Evolutionary conservation across 2,113 vertebrate species (phyloP), one percentile per base, ranked within the genome.

Genomic region (Sinocyclocheilus anophthalmus): DNA sequence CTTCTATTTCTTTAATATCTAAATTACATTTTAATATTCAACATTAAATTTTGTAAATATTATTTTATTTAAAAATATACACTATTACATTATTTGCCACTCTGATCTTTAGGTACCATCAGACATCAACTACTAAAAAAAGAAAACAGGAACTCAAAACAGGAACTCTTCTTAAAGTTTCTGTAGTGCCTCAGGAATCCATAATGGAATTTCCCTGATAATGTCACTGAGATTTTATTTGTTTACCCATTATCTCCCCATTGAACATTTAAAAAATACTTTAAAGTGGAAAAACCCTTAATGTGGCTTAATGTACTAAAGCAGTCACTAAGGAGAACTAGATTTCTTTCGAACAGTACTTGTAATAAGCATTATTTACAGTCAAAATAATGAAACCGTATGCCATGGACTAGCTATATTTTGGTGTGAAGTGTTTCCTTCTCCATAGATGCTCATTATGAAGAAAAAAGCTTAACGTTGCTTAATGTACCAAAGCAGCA

Each of bases 211-310:
- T 42, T 61, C 55, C 26, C 37, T 37, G 20, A 79, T 24, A 61
- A 59, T 39, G 53, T 39, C 76, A 37, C 20, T 39, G 50, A 78
- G 55, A 37, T 77, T 79, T 79, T 79, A 59, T 59, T 59, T 61
- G 55, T 61, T 79, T 79, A 39, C 18, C 30, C 53, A 59, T 59
- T 79, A 79, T 79, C 55, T 59, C 53, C 18, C 18, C 33, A 20
- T 37, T 79, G 76, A 33, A 79, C 30, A 59, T 79, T 79, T 11
- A 0, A 14, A 61, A 61, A 61, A 79, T 22, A 22, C 76, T 45
- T 59, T 59, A n/a, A 79, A 13, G 55, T 22, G 77, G 57, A 78
- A 59, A 61, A 61, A 61, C 77, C n/a, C 20, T 61, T 13, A 61
- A n/a, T 53, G 30, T 79, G 53, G 55, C 18, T 39, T 5, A 55